A percentile compares a stretch with the other conserved stretches of the same genome.
phyloP scores from a whole-genome alignment of 2,888 invertebrate genomes.

The Timema cristinae region DNA sequence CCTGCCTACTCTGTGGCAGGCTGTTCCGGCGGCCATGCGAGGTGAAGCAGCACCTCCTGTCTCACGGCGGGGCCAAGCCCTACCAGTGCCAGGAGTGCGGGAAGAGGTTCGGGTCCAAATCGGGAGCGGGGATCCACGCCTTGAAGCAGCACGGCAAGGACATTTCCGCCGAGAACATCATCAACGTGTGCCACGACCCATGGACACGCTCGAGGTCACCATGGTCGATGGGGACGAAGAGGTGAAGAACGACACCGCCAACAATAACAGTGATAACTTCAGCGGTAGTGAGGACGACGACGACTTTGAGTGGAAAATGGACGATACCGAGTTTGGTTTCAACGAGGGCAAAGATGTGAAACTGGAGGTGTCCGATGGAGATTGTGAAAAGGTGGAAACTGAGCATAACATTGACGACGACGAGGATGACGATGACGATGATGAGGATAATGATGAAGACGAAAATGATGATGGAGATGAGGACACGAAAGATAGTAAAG shows the following conservation, averaged over 20 bases:
- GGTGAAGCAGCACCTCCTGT: constrained; percentile 30
- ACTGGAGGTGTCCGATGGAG: constrained; percentile 1
- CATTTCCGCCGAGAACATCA: constrained; percentile 24
- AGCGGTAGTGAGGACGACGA: constrained; percentile 19
- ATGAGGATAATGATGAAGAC: too few species aligned
- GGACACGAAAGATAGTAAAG: constrained; percentile 15
- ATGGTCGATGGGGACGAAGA: constrained; percentile 17
- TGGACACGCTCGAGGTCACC: constrained; percentile 14
- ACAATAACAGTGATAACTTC: constrained; percentile 9
- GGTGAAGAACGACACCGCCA: constrained; percentile 20
- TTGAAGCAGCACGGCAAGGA: constrained; percentile 30
- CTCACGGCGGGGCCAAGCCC: constrained; percentile 30
- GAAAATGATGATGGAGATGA: constrained; percentile 11
- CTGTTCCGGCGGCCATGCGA: constrained; percentile 30
- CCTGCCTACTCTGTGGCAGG: constrained; percentile 30
- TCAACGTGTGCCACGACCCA: constrained; percentile 24
- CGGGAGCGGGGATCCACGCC: constrained; percentile 30
- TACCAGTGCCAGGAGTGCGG: constrained; percentile 29
- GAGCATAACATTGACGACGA: constrained; percentile 2
- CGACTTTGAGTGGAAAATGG: constrained; percentile 32
- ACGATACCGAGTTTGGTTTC: constrained; percentile 24
- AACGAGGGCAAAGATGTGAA: constrained; percentile 21
- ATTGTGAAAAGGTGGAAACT: neutral
- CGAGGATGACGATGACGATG: neutral
- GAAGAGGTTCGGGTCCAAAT: constrained; percentile 28